phyloP scores from a whole-genome alignment of 2,113 vertebrate genomes.

The Scatophagus argus region DNA sequence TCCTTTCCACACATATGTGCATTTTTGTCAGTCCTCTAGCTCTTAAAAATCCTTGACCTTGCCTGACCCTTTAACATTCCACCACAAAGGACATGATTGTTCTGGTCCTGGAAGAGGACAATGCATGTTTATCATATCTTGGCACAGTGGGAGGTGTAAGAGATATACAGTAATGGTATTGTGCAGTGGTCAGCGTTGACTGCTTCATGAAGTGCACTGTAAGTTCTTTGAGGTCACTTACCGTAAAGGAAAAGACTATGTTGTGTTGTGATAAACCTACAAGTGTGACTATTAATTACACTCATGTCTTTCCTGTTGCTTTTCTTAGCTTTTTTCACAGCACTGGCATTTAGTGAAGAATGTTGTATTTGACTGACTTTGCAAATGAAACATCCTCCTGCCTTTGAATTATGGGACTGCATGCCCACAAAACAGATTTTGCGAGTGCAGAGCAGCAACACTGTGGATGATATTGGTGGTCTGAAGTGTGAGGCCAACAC shows the following conservation, averaged over 20 bases:
- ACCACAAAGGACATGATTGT: conserved; percentile 69
- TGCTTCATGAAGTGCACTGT: conserved; percentile 34
- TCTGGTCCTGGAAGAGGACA: conserved; percentile 57
- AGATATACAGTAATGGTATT: conserved; percentile 65
- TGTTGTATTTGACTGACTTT: conserved; percentile 36
- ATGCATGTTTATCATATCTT: conserved; percentile 68
- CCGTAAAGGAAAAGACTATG: conserved; percentile 36
- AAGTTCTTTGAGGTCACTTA: conserved; percentile 47
- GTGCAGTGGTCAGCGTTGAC: conserved; percentile 36
- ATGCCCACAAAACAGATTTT: conserved; percentile 34
- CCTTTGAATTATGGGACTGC: conserved; percentile 38
- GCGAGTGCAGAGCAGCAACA: conserved; percentile 27
- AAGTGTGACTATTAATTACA: conserved; percentile 21
- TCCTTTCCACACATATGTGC: conserved; percentile 34
- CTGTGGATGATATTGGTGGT: conserved; percentile 23
- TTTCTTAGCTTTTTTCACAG: conserved; percentile 14
- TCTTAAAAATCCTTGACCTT: conserved; percentile 64
- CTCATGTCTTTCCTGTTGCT: conserved; percentile 30
- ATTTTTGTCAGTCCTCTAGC: conserved; percentile 26
- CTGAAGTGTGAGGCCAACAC: conserved; percentile 52
- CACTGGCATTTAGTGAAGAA: conserved; percentile 20
- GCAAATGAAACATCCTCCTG: conserved; percentile 38
- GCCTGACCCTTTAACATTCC: conserved; percentile 46
- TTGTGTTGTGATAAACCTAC: conserved; percentile 43
- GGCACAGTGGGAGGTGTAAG: conserved; percentile 16